Evolutionary conservation across 2,888 invertebrate genomes (phyloP).

Genomic region (Chymomyza amoena): DNA sequence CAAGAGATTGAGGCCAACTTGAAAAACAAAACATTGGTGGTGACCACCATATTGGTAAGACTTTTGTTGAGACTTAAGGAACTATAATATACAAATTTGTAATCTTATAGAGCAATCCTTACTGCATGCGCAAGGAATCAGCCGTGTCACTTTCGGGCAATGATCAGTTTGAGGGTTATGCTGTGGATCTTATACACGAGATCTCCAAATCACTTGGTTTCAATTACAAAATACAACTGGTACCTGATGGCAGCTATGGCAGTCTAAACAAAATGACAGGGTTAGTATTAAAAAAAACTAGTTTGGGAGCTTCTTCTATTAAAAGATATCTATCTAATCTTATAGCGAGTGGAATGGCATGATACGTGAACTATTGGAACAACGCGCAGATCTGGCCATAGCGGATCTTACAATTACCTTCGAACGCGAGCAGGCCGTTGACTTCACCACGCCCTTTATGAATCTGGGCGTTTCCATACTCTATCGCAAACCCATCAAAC

Average conservation of each 20-base stretch:
- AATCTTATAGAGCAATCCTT: slow-evolving; percentile 91
- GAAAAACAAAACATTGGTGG: slow-evolving; percentile 93
- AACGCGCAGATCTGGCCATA: slow-evolving; percentile 96
- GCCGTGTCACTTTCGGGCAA: slow-evolving; percentile 91
- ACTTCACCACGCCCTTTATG: slow-evolving; percentile 99
- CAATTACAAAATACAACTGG: slow-evolving; percentile 91
- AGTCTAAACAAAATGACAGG: slow-evolving; percentile 87
- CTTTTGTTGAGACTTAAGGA: neutral
- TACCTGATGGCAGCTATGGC: slow-evolving; percentile 92
- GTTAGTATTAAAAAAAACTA: slow-evolving; percentile 37
- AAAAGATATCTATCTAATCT: neutral
- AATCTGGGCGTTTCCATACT: slow-evolving; percentile 97
- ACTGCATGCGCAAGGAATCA: slow-evolving; percentile 95
- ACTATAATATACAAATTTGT: neutral
- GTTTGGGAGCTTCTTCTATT: neutral
- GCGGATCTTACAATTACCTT: slow-evolving; percentile 98
- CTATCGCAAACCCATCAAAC: slow-evolving; percentile 94
- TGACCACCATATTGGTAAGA: slow-evolving; percentile 92
- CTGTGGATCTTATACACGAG: slow-evolving; percentile 95
- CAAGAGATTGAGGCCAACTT: slow-evolving; percentile 93
- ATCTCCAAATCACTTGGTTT: slow-evolving; percentile 92
- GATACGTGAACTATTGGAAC: slow-evolving; percentile 92
- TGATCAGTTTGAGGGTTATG: slow-evolving; percentile 96
- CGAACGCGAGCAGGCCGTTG: slow-evolving; percentile 94
- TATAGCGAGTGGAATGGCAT: slow-evolving; percentile 93